These are phyloP conservation scores for Bettongia penicillata DNA, from an alignment of 2,113 vertebrate species.

Conservation along the genomic window DNA sequence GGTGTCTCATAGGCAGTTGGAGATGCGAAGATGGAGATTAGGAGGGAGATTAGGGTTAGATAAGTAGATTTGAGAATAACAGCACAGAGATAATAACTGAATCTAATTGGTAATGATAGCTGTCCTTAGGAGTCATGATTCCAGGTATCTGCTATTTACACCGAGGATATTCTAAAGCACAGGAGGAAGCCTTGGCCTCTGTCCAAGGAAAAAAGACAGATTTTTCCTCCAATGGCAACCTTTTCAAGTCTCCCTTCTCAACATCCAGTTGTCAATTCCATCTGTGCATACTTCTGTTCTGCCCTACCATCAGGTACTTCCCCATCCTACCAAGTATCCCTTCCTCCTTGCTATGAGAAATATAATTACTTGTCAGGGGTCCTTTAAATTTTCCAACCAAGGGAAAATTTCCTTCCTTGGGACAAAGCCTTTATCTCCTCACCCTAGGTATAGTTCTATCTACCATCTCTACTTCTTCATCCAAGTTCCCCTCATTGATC, in stretches of 20 bases:
- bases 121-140: not conserved
- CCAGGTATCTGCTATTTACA: not conserved
- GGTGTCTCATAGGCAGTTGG: not conserved
- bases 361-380: not conserved
- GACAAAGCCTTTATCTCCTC: not conserved
- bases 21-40: not conserved
- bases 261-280: not conserved
- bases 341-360: not conserved
- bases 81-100: not conserved
- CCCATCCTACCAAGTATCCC: not conserved
- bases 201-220: not conserved
- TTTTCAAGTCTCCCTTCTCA: not conserved
- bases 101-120: not conserved
- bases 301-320: not conserved
- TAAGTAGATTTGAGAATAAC: not conserved
- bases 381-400: not conserved
- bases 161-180: not conserved
- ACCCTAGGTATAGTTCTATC: not conserved
- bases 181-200: not conserved
- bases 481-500: not conserved
- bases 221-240: not conserved
- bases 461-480: not conserved
- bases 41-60: not conserved
- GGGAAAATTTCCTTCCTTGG: not conserved
- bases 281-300: not conserved